phyloP scores from a whole-genome alignment of 2,888 invertebrate genomes.

The Sisyra terminalis region DNA sequence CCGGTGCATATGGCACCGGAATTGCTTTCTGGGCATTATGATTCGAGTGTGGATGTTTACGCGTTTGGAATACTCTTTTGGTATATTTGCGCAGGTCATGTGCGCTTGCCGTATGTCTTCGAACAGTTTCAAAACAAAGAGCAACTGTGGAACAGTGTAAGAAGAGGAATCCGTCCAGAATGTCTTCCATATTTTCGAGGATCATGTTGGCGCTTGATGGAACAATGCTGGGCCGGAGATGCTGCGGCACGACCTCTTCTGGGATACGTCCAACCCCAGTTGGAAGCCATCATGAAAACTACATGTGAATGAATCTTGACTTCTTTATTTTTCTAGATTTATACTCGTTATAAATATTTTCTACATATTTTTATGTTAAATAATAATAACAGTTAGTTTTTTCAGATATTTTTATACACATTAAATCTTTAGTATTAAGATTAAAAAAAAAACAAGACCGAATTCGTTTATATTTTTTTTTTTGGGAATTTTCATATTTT shows the following conservation, averaged over 20 bases:
- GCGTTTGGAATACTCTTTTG: constrained; percentile 83
- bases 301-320: not conserved
- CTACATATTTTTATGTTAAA: too few species aligned
- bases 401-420: too few species aligned
- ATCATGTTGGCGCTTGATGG: constrained; percentile 72
- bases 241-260: constrained; percentile 56
- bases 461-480: too few species aligned
- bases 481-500: too few species aligned
- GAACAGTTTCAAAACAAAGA: constrained; percentile 75
- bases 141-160: constrained; percentile 70
- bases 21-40: constrained; percentile 62
- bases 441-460: too few species aligned
- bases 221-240: constrained; percentile 67
- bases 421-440: too few species aligned
- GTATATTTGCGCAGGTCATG: constrained; percentile 76
- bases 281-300: constrained; percentile 32
- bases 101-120: constrained; percentile 60
- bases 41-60: constrained; percentile 73
- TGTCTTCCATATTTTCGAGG: constrained; percentile 55
- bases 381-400: too few species aligned
- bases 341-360: too few species aligned
- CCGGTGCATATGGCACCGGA: constrained; percentile 90
- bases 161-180: constrained; percentile 71
- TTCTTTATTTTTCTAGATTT: not conserved
- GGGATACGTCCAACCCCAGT: constrained; percentile 55